Percentiles rank a stretch among this genome's conserved stretches.
These are phyloP conservation scores for Chesias legatella DNA, from an alignment of 2,888 invertebrate genomes.

Conservation along the genomic window DNA sequence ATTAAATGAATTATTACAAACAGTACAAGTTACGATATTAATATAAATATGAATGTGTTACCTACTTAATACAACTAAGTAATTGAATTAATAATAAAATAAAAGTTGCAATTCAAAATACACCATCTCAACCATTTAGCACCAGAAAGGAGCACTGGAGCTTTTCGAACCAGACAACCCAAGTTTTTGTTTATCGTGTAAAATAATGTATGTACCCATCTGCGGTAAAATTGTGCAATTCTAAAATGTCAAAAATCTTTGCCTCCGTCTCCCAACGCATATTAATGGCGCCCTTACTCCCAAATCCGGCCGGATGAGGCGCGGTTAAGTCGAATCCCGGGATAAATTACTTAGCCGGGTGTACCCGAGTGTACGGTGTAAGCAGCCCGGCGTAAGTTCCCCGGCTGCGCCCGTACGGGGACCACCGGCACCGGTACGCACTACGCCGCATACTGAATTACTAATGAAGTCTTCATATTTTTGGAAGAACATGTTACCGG, in stretches of 20 bases:
- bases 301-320: slow-evolving; percentile 19
- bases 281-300: slow-evolving; percentile 18
- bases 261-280: slow-evolving; percentile 16
- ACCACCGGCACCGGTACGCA: slow-evolving; percentile 2
- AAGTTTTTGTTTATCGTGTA: no score
- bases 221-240: background rate
- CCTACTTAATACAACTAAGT: no score
- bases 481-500: no score
- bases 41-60: no score
- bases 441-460: slow-evolving; percentile 8
- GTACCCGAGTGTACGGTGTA: slow-evolving; percentile 16
- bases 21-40: no score
- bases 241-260: slow-evolving; percentile 5
- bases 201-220: no score
- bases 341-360: slow-evolving; percentile 63
- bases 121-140: no score
- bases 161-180: no score
- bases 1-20: no score
- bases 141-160: no score
- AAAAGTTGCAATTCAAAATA: no score
- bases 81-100: no score
- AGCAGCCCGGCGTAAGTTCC: slow-evolving; percentile 4
- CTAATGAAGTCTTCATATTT: slow-evolving; percentile 2
- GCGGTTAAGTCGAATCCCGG: slow-evolving; percentile 43
- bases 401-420: background rate